Base-by-base conservation (phyloP, 2,113 vertebrate genomes). In the Syngnathus scovelli region DNA sequence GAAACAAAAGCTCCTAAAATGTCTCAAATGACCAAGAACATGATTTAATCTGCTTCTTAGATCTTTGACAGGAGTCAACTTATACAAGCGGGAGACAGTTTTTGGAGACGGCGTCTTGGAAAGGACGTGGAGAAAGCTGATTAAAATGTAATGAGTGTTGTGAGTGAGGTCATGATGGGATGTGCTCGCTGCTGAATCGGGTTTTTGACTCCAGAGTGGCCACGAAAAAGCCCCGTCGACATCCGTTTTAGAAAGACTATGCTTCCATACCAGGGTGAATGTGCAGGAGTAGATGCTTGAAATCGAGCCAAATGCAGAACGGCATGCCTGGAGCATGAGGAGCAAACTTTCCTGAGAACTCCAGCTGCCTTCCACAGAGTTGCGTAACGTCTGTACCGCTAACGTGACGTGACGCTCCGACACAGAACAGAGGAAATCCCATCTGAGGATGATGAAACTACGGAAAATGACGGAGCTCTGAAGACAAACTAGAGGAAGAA, bases 231-330 rank as follows among this genome's bases (percentile, higher is more conserved):
- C 80, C 59, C 69, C 80, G 84, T 89, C 77, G 80, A 59, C 61
- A 74, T 82, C 78, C 70, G 72, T 79, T 83, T 83, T 84, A 86
- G 83, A 89, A 79, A 84, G 85, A 86, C 85, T 86, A 87, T 75
- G 76, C 73, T 78, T 68, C 71, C 54, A 70, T 70, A 65, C 71
- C 71, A 52, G 76, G 52, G 61, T 43, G n/a, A 54, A 69, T 61
- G 63, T 67, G 61, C 68, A 77, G 54, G 78, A 76, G 71, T 15
- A 67, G 82, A 88, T 80, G 83, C 79, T 79, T 87, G 83, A 84
- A 82, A 73, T 54, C 39, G 0, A 78, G 86, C 86, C 83, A 85
- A 71, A 66, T 71, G 49, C 73, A 72, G 75, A 68, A 44, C 62
- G 63, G 77, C 71, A 66, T 78, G 82, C 81, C 78, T 77, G 78